Percentiles rank a stretch among this genome's conserved stretches.
Evolutionary conservation across 2,888 invertebrate species (phyloP).

Genomic region (Coelinius sp.): DNA sequence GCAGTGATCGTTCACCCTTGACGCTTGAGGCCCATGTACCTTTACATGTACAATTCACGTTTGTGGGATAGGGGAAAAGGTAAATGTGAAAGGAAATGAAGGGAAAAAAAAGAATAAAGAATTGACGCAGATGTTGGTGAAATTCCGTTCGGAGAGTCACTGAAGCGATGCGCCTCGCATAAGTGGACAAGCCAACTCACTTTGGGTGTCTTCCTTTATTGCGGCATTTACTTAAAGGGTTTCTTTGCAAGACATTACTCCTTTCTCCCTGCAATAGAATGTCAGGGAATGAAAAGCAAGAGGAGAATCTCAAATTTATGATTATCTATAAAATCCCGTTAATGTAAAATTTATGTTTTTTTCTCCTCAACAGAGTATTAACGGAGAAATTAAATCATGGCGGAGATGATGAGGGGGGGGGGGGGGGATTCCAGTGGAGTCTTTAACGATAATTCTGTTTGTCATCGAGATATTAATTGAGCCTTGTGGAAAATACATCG

Average conservation of each 20-base stretch:
- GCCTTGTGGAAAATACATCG: constrained; percentile 27
- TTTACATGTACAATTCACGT: constrained; percentile 46
- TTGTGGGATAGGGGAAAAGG: constrained; percentile 33
- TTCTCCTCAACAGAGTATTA: not conserved
- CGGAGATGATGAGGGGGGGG: too few species aligned
- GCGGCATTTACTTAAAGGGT: constrained; percentile 36
- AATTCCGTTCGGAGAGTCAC: constrained; percentile 69
- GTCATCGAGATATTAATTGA: constrained; percentile 27
- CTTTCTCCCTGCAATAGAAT: constrained; percentile 18
- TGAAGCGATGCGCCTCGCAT: constrained; percentile 67
- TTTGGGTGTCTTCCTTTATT: constrained; percentile 65
- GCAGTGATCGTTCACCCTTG: constrained; percentile 64
- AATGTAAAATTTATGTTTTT: not conserved
- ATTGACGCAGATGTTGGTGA: constrained; percentile 67
- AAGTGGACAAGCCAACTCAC: constrained; percentile 70
- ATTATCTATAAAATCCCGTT: not conserved
- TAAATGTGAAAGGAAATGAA: constrained; percentile 12
- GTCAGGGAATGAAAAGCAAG: not conserved
- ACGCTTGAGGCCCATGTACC: constrained; percentile 57
- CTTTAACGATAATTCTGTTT: constrained; percentile 1
- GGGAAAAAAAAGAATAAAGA: constrained; percentile 11
- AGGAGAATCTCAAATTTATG: not conserved
- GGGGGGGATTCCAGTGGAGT: not conserved
- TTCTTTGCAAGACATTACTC: not conserved
- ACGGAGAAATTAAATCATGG: not conserved